These are phyloP conservation scores for Litocranius walleri DNA, from an alignment of 2,113 vertebrate species.

Conservation along the genomic window DNA sequence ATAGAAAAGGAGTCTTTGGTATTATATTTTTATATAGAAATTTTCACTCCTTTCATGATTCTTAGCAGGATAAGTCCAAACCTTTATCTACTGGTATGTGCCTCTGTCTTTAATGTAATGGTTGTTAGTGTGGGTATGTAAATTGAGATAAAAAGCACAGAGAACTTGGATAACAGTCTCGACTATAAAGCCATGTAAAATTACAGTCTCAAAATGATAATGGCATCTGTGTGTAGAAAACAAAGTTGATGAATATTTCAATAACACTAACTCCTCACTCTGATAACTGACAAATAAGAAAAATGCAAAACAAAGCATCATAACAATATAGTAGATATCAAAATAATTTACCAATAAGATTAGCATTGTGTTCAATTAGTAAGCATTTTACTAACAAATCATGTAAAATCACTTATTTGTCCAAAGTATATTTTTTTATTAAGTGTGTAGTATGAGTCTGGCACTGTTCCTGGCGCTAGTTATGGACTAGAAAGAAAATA, in stretches of 20 bases:
- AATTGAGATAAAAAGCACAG: background rate
- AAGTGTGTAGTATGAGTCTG: background rate
- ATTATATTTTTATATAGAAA: background rate
- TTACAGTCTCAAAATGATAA: background rate
- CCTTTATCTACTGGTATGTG: background rate
- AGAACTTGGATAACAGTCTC: background rate
- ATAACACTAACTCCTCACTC: background rate
- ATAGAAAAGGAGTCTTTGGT: background rate
- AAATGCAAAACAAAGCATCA: background rate
- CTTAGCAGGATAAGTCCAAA: background rate
- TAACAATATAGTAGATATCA: background rate
- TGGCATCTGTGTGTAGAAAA: background rate
- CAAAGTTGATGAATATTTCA: background rate
- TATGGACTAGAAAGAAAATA: background rate
- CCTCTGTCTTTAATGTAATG: background rate
- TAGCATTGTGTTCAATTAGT: background rate
- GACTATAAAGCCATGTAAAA: background rate
- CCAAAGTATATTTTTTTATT: background rate
- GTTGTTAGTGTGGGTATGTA: background rate
- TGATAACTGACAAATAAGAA: background rate
- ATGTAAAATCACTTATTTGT: background rate
- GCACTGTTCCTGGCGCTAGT: background rate
- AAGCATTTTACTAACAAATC: background rate
- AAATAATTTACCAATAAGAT: background rate
- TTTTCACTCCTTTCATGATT: background rate